Conservation (phyloP, 2,113 vertebrate genomes). For the Colaptes auratus region DNA sequence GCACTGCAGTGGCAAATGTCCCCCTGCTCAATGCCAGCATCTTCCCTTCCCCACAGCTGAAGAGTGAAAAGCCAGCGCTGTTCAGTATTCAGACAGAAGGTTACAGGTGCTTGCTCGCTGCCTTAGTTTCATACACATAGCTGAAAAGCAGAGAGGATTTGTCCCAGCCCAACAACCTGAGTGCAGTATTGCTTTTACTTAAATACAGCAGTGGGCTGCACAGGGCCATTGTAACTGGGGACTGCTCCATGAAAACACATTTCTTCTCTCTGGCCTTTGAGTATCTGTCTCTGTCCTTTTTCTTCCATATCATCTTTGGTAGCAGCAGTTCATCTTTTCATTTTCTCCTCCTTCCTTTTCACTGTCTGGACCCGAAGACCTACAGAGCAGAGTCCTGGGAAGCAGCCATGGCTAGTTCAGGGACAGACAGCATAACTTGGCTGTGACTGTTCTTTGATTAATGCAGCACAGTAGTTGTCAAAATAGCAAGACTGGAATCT, state of each 20-base stretch:
- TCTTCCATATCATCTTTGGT: neutral
- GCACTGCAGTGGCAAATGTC: neutral
- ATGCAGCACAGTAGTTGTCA: neutral
- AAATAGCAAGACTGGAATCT: neutral
- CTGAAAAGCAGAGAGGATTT: neutral
- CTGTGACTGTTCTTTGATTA: neutral
- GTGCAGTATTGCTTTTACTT: neutral
- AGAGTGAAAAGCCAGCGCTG: neutral
- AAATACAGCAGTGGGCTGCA: neutral
- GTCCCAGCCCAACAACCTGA: neutral
- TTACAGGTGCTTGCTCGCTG: neutral
- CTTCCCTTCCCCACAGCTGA: neutral
- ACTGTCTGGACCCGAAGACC: neutral
- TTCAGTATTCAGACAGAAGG: neutral
- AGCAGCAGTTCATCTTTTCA: neutral
- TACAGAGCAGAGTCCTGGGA: neutral
- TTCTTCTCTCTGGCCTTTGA: neutral
- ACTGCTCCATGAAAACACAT: neutral
- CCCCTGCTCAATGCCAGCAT: neutral
- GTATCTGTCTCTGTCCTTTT: neutral
- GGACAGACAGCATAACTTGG: neutral
- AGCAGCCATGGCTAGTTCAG: neutral
- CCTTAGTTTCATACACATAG: rapidly evolving
- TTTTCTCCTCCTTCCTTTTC: neutral
- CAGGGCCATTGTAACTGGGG: rapidly evolving